Conservation (phyloP, 2,113 vertebrate species). For the Larimichthys crocea region DNA sequence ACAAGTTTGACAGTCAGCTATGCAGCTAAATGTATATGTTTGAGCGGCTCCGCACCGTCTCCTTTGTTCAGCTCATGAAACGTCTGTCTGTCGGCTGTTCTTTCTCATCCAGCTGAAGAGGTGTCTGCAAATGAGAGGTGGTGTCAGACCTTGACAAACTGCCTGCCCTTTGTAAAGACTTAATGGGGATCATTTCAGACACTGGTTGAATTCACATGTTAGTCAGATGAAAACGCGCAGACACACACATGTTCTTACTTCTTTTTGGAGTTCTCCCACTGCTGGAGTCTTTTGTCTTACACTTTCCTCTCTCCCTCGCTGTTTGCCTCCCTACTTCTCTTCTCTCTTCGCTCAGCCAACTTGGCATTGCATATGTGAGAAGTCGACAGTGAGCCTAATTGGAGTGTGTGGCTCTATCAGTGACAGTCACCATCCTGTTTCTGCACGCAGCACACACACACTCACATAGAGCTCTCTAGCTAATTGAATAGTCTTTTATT, state of each 20-base stretch:
- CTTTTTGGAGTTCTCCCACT: constrained; percentile 9
- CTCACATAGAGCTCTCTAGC: constrained; percentile 53
- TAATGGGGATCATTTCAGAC: constrained; percentile 62
- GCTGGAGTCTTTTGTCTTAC: constrained; percentile 7
- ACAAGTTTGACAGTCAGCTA: constrained; percentile 43
- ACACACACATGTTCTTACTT: constrained; percentile 22
- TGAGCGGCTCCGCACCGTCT: constrained; percentile 32
- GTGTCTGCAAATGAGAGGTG: constrained; percentile 38
- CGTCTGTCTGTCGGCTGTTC: constrained; percentile 41
- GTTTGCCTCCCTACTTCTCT: constrained; percentile 22
- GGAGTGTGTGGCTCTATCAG: constrained; percentile 67
- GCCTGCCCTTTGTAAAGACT: constrained; percentile 57
- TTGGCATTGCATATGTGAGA: constrained; percentile 66
- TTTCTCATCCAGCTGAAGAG: constrained; percentile 38
- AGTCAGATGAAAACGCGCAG: constrained; percentile 24
- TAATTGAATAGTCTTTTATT: constrained; percentile 82
- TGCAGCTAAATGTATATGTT: constrained; percentile 41
- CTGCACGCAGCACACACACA: constrained; percentile 48
- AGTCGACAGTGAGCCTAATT: constrained; percentile 77
- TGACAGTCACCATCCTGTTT: constrained; percentile 67
- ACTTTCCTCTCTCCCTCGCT: constrained; percentile 19
- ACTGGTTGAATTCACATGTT: constrained; percentile 35
- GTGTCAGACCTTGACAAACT: constrained; percentile 57
- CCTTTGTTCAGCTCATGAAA: constrained; percentile 36
- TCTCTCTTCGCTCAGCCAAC: constrained; percentile 44